Evolutionary conservation across 2,113 vertebrate species (phyloP), one percentile per base, ranked within the genome.

Genomic region (Chlorodrepanis virens): DNA sequence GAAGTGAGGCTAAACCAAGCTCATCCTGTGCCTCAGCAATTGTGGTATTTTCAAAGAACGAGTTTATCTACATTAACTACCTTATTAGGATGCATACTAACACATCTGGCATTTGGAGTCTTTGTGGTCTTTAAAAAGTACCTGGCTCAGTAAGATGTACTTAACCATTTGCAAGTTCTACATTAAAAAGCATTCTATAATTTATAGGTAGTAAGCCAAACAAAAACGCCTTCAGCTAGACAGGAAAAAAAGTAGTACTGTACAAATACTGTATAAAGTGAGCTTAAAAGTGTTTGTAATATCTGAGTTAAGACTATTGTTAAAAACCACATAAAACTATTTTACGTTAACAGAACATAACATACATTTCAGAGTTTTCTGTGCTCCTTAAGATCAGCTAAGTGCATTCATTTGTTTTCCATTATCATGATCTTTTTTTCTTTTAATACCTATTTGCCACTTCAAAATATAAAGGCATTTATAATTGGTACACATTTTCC

Each of bases 161-260:
- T 76, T 83, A 59, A 85, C 29, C 42, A 71, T 56, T 54, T 56
- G 23, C 28, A 63, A 83, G 59, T 60, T 86, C 35, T 80, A 83
- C 42, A 74, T 70, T 83, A 89, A 54, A 76, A 82, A 77, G 28
- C 8, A 1, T 64, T 93, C 69, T 28, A 42, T 77, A 90, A 92
- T 88, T 93, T 72, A 81, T 23, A 94, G 80, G 64, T 67, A 63
- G 31, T n/a, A 71, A 84, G 70, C 86, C 83, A 91, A 95, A 84
- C 1, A 3, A 91, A 94, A 93, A 37, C 1, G 56, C 90, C 86
- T 78, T 70, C 72, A 89, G 85, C 61, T 78, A 93, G 44, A 89
- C 64, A 81, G 50, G 39, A 77, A 82, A 53, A 53, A 69, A 67
- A 44, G 35, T 45, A 94, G 44, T 37, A 53, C 37, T 50, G 29